Evolutionary conservation across 2,113 vertebrate genomes (phyloP), one percentile per base, ranked within the genome.

Genomic region (Phrynosoma platyrhinos): DNA sequence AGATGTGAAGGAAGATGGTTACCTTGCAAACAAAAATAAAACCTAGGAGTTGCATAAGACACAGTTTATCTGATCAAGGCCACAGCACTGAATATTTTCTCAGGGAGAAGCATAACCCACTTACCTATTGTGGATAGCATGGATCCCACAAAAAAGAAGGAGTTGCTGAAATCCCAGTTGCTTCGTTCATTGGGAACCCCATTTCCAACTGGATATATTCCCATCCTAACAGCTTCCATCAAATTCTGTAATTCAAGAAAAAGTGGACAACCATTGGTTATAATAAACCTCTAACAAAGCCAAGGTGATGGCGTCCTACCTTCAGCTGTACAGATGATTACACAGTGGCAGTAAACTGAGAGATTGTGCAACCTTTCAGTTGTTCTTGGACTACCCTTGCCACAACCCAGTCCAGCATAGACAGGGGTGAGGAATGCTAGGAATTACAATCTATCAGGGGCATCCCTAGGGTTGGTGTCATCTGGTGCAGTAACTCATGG

Each of bases 81-180:
- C 25, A 55, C 10, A 23, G 18, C 20, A 13, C 20, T 25, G 25
- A 30, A 13, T 79, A 21, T 78, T 18, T 5, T 40, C 69, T 74
- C 52, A 53, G 3, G 58, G 23, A 52, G 83, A 91, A 90, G 13
- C n/a, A 86, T 16, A 27, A 83, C 32, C 5, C n/a, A 82, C 92
- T 79, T 82, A 97, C 96, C 96, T 91, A 96, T 96, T 74, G 96
- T 97, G 68, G 94, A 95, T 72, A 97, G 94, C 32, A 95, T 94
- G 0, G 95, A 94, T 82, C 93, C 94, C 88, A 96, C 95, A 92
- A 97, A 97, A 88, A 94, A 94, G 89, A 97, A 96, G 79, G 96
- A 94, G 25, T 95, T 96, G 84, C 93, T 93, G 85, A 97, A 96
- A 92, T 95, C 94, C 96, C 96, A 97, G 89, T 94, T 96, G 87